These are phyloP conservation scores for Sebastes schlegelii DNA, from an alignment of 2,113 vertebrate species.

Conservation along the genomic window DNA sequence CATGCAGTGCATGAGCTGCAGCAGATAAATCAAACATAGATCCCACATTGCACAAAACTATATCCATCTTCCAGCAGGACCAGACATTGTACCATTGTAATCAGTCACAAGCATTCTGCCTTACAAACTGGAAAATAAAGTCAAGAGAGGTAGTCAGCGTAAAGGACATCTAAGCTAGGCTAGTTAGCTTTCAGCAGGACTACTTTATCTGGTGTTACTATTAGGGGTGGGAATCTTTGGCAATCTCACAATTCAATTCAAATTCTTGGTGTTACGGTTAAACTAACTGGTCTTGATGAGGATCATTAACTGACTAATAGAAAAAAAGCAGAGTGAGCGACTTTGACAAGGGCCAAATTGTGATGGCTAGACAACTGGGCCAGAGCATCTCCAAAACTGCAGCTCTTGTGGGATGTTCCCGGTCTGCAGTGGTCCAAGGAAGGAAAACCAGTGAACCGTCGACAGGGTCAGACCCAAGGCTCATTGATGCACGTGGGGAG, in stretches of 20 bases:
- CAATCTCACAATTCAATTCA: neutral
- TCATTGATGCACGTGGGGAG: too few species aligned
- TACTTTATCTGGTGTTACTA: neutral
- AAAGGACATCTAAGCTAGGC: neutral
- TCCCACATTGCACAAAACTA: neutral
- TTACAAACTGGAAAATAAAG: neutral
- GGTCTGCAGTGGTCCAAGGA: too few species aligned
- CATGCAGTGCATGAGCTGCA: constrained; percentile 9
- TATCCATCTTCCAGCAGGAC: neutral
- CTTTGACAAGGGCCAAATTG: too few species aligned
- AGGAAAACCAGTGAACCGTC: too few species aligned
- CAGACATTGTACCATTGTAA: neutral
- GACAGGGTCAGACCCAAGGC: too few species aligned
- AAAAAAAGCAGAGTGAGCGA: neutral
- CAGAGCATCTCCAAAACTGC: too few species aligned
- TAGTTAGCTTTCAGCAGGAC: neutral
- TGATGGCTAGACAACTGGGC: too few species aligned
- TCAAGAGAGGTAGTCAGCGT: neutral
- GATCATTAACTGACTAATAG: neutral
- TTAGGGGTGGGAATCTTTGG: neutral
- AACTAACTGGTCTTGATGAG: neutral
- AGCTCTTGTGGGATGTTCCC: too few species aligned
- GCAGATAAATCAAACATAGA: neutral
- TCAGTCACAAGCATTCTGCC: neutral
- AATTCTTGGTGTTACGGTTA: neutral